Conservation (phyloP, 2,113 vertebrate genomes). For the Actenoides lindsayi region DNA sequence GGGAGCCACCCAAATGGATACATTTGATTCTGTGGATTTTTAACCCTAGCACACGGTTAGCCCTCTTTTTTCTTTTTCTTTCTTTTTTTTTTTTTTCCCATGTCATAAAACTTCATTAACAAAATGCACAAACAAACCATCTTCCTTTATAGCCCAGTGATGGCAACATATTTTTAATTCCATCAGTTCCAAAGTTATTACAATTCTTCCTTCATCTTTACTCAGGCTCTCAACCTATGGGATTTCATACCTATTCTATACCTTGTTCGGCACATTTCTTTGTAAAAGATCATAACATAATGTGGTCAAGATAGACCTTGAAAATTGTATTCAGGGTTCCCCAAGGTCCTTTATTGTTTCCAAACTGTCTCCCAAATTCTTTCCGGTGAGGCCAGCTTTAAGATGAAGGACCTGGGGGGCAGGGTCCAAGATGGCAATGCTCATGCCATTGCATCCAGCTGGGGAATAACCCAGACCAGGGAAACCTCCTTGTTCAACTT, state of each 20-base stretch:
- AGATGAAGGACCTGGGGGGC: no score
- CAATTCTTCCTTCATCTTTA: neutral
- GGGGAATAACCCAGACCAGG: no score
- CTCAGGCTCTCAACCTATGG: neutral
- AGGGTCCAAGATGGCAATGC: no score
- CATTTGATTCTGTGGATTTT: neutral
- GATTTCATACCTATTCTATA: neutral
- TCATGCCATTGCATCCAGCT: no score
- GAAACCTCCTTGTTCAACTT: no score
- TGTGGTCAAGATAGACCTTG: neutral
- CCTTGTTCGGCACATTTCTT: neutral
- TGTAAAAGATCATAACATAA: neutral
- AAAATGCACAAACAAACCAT: neutral
- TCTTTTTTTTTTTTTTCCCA: neutral
- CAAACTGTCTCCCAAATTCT: neutral
- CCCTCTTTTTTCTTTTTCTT: neutral
- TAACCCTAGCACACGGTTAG: neutral
- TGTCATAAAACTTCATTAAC: neutral
- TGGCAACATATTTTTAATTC: neutral
- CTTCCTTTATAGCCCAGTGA: neutral
- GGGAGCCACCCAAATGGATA: neutral
- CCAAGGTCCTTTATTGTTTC: neutral
- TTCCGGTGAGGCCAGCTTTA: neutral
- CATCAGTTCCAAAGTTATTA: neutral
- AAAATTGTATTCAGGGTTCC: neutral